A percentile compares a stretch with the other conserved stretches of the same genome.
These are phyloP conservation scores for Andrena dorsata DNA, from an alignment of 2,888 invertebrate species.

Conservation along the genomic window DNA sequence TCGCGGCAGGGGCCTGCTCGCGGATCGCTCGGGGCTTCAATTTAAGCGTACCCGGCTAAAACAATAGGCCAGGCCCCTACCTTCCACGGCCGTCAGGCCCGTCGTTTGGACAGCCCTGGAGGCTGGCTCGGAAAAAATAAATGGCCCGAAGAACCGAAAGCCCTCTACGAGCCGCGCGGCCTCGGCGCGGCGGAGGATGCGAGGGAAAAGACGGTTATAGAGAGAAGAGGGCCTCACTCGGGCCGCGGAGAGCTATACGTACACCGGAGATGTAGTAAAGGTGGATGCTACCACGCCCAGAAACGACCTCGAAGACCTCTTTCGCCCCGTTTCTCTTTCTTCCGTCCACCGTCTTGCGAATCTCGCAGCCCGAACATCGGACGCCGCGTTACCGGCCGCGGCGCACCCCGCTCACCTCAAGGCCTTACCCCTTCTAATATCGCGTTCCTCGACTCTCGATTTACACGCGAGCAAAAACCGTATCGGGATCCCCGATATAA, in stretches of 20 bases:
- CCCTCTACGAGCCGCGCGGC: slow-evolving; percentile 65
- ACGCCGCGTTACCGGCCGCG: neutral
- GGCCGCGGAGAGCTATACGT: slow-evolving; percentile 50
- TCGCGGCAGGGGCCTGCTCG: slow-evolving; percentile 37
- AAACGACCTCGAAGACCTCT: slow-evolving; percentile 79
- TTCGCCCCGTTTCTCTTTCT: slow-evolving; percentile 67
- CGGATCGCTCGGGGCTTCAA: slow-evolving; percentile 74
- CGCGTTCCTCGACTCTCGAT: neutral
- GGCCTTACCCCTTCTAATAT: neutral
- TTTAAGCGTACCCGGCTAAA: slow-evolving; percentile 77
- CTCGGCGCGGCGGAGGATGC: slow-evolving; percentile 51
- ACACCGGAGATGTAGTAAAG: slow-evolving; percentile 69
- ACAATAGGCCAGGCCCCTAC: slow-evolving; percentile 74
- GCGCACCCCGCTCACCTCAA: no score
- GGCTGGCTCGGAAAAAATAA: slow-evolving; percentile 77
- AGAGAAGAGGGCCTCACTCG: slow-evolving; percentile 36
- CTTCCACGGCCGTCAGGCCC: slow-evolving; percentile 71
- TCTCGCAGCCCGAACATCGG: slow-evolving; percentile 38
- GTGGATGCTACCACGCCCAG: slow-evolving; percentile 82
- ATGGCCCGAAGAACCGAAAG: slow-evolving; percentile 77
- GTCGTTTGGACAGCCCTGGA: slow-evolving; percentile 79
- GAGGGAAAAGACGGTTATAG: slow-evolving; percentile 67
- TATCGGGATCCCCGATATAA: neutral
- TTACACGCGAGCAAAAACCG: neutral
- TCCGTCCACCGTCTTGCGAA: slow-evolving; percentile 69